Evolutionary conservation across 2,797 vertebrate genomes (phyloP), one percentile per base, ranked within the genome.

Genomic region (Neosalanx taihuensis): DNA sequence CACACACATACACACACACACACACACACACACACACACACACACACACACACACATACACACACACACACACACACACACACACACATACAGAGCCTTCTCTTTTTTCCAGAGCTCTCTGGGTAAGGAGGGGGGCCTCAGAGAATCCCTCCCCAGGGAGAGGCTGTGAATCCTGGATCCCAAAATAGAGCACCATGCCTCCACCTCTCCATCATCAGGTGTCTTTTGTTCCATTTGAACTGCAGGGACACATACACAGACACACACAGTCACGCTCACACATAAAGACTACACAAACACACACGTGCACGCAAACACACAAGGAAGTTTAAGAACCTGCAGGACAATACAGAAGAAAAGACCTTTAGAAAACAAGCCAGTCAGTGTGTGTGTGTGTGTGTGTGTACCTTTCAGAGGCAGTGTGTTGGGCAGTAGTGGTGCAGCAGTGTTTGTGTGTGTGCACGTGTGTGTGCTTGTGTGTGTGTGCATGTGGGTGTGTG

Each of bases 21-120:
- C 64, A 15, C 64, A 51, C 64, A 29, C 23, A 49, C 20, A 66
- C 33, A 49, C 64, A 23, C 18, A 57, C 17, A n/a, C 20, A 33
- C 30, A 57, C 51, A 57, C 31, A 20, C 31, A 57, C 53, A 58
- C 67, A 59, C 67, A 69, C 53, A 58, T 53, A 60, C 58, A 70
- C 57, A 62, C 58, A 70, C 68, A 59, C 31, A 53, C 49, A 53
- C 65, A 67, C 7, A 51, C 37, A 49, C 64, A 15, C 64, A 51
- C 64, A 29, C 23, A 49, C 20, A 66, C 33, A 49, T 37, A 23
- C 18, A 57, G 12, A 69, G 13, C 20, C 23, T 20, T 29, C 64
- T 53, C 15, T 17, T 18, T 15, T 5, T 6, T 53, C 51, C 51
- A 53, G 51, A 53, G 51, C 51, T n/a, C 1, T 53, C 13, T 53